A percentile compares a stretch with the other conserved stretches of the same genome.
These are phyloP conservation scores for Mesochorus sp. DNA, from an alignment of 2,888 invertebrate genomes.

Conservation along the genomic window DNA sequence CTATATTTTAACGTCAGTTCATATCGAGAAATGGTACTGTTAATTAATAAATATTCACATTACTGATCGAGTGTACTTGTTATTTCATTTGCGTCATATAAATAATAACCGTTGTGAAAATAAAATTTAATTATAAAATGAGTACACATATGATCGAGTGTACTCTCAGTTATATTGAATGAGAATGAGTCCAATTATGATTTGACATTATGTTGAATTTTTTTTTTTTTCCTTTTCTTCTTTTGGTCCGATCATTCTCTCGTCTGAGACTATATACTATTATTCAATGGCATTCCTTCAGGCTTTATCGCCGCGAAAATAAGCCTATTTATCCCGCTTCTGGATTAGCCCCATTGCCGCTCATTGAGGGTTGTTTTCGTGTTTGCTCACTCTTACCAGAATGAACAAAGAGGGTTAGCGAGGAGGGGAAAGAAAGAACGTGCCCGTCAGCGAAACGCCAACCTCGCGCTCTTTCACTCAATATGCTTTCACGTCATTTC, in stretches of 20 bases:
- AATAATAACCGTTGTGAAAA: background rate
- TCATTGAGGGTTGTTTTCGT: slow-evolving; percentile 41
- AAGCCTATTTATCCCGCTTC: slow-evolving; percentile 53
- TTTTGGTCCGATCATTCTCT: slow-evolving; percentile 65
- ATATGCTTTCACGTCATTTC: slow-evolving; percentile 70
- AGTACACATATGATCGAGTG: too few relatives aligned
- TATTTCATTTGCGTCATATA: background rate
- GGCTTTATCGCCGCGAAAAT: slow-evolving; percentile 66
- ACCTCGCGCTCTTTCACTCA: slow-evolving; percentile 63
- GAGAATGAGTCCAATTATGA: too few relatives aligned
- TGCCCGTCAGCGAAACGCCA: slow-evolving; percentile 60
- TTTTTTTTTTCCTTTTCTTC: slow-evolving; percentile 64
- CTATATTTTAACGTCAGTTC: background rate
- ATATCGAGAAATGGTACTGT: background rate
- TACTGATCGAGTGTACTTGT: slow-evolving; percentile 49
- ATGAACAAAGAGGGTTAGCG: slow-evolving; percentile 17
- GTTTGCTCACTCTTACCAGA: slow-evolving; percentile 33
- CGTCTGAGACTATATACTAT: slow-evolving; percentile 24
- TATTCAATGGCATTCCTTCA: slow-evolving; percentile 45
- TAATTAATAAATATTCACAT: slow-evolving; percentile 23
- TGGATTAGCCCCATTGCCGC: slow-evolving; percentile 68
- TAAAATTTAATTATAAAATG: background rate
- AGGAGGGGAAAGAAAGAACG: slow-evolving; percentile 49
- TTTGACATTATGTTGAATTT: too few relatives aligned
- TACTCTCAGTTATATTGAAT: too few relatives aligned